Evolutionary conservation across 2,888 invertebrate genomes (phyloP).

Genomic region (Kuschelorhynchus macadamiae): DNA sequence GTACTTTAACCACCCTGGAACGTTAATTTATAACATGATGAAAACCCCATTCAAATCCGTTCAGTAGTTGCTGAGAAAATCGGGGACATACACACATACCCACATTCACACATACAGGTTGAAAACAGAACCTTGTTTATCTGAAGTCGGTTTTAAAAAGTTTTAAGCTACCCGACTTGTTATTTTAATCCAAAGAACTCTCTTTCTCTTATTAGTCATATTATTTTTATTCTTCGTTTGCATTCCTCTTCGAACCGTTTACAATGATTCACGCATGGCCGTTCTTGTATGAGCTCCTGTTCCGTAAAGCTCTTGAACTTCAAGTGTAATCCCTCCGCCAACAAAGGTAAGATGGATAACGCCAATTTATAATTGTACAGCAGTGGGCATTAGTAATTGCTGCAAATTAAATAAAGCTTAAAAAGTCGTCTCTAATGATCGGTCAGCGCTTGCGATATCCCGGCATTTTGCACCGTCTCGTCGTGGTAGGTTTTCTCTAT

Average conservation of each 20-base stretch:
- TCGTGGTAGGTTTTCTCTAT: slow-evolving; percentile 20
- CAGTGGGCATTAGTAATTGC: slow-evolving; percentile 48
- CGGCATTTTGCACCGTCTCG: slow-evolving; percentile 50
- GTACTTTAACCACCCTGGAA: too few relatives aligned
- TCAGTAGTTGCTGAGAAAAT: too few relatives aligned
- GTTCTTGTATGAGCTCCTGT: slow-evolving; percentile 29
- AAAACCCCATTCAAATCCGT: too few relatives aligned
- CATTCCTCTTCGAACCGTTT: background rate
- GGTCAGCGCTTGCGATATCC: slow-evolving; percentile 48
- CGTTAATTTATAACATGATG: too few relatives aligned
- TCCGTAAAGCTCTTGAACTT: slow-evolving; percentile 24
- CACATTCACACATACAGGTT: too few relatives aligned
- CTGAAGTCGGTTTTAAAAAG: too few relatives aligned
- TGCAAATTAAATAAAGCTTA: slow-evolving; percentile 54
- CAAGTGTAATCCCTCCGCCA: slow-evolving; percentile 38
- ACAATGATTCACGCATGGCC: background rate
- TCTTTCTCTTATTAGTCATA: too few relatives aligned
- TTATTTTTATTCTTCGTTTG: too few relatives aligned
- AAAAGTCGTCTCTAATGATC: slow-evolving; percentile 51
- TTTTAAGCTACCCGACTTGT: too few relatives aligned
- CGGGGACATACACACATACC: too few relatives aligned
- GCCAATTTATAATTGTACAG: slow-evolving; percentile 44
- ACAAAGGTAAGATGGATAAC: slow-evolving; percentile 44
- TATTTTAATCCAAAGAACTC: too few relatives aligned
- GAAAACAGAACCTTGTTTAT: too few relatives aligned